A percentile compares a stretch with the other conserved stretches of the same genome.
Conservation (phyloP, 2,113 vertebrate genomes). For the Otus sunia region DNA sequence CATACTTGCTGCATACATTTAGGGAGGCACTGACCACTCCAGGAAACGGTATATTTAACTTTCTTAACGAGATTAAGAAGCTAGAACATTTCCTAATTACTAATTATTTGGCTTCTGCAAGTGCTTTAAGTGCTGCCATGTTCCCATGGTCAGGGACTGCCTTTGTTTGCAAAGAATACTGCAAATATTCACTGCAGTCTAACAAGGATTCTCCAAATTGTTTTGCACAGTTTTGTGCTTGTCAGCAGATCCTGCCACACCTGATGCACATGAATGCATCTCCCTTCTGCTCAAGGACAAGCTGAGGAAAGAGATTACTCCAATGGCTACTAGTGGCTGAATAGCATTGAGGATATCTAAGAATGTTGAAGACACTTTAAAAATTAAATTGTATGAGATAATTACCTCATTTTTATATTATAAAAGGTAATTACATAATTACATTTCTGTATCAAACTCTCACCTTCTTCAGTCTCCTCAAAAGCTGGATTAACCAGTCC, state of each 20-base stretch:
- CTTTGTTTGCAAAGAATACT: background rate
- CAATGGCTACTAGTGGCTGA: background rate
- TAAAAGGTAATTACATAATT: background rate
- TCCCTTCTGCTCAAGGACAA: background rate
- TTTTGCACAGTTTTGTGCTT: background rate
- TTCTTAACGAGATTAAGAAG: background rate
- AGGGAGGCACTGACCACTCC: background rate
- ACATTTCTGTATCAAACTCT: background rate
- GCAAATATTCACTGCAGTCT: background rate
- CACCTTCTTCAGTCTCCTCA: conserved; percentile 90
- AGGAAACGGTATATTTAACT: conserved; percentile 9
- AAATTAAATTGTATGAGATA: background rate
- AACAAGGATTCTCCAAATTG: background rate
- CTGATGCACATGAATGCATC: background rate
- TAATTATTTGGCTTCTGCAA: background rate
- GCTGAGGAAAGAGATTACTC: background rate
- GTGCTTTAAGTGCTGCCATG: background rate
- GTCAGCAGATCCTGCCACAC: background rate
- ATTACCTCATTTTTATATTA: background rate
- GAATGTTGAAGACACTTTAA: background rate
- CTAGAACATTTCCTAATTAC: background rate
- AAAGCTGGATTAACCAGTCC: conserved; percentile 89
- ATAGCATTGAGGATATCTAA: background rate
- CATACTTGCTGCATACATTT: background rate
- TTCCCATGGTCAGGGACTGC: background rate